Base-by-base conservation (phyloP, 1,140 invertebrate species). In the Goniozus legneri region DNA sequence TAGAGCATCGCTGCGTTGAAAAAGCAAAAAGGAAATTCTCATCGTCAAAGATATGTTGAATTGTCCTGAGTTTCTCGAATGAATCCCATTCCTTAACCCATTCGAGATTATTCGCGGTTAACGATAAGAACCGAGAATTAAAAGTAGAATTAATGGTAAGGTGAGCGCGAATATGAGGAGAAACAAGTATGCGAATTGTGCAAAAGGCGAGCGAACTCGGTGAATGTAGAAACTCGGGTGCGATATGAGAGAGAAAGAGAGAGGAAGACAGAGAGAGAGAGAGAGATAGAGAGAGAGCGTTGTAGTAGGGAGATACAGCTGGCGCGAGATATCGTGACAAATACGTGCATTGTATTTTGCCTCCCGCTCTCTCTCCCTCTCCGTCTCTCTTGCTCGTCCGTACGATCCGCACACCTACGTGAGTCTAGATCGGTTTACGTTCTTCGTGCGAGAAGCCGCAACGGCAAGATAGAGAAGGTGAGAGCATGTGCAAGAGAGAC, bases 341-440 rank as follows among this genome's bases (percentile, higher is more conserved):
- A 65, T 57, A 53, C 45, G 52, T 47, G 48, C 50, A 58, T 57
- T 57, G 60, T 53, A 60, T 52, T 22, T 19, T 47, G 44, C 4
- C 21, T 24, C 46, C 40, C 37, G 24, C 19, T 37, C 45, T 39
- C 24, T 43, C 36, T 31, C 41, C 16, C 32, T 49, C 35, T 52
- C 52, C 49, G 51, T 58, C 50, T 49, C 30, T 53, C 43, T 46
- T 58, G 52, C 56, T 43, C 56, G 54, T 53, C 49, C 50, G 34
- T 50, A 49, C 45, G 15, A 12, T 10, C 22, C 35, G 37, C 47
- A 39, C 47, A 37, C 19, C 13, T 22, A 42, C 34, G 44, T 34
- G 37, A 27, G 33, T n/a, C 32, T 13, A 50, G 35, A 20, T n/a
- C n/a, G n/a, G n/a, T n/a, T n/a, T n/a, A n/a, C 40, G 36, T 33